Evolutionary conservation across 2,113 vertebrate species (phyloP).

Genomic region (Propithecus coquereli): DNA sequence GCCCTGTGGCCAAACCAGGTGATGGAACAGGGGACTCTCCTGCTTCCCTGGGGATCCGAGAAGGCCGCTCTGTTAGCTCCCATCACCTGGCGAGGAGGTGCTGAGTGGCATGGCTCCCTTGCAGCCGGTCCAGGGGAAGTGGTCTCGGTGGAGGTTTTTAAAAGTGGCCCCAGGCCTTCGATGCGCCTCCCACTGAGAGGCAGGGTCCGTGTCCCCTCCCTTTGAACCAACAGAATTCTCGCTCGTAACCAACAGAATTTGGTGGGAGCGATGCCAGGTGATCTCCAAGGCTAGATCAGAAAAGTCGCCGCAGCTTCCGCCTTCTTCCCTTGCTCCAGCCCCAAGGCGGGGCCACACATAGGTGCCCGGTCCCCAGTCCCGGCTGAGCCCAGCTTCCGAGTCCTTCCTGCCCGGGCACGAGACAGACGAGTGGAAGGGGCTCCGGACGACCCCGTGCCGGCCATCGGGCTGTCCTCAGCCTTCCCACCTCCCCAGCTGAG

Average conservation of each 20-base stretch:
- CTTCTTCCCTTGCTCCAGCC: background rate
- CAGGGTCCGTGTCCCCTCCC: background rate
- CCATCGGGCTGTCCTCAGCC: background rate
- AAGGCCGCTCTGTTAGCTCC: background rate
- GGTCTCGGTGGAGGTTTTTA: too few species aligned
- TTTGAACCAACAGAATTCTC: background rate
- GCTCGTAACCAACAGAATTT: background rate
- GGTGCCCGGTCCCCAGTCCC: background rate
- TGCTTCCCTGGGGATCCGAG: background rate
- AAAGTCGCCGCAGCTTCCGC: fast-evolving
- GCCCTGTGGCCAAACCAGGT: background rate
- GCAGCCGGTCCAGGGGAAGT: background rate
- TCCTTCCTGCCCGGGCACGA: too few species aligned
- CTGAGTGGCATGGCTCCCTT: fast-evolving
- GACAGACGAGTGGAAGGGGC: too few species aligned
- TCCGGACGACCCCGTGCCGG: background rate
- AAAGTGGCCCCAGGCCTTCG: too few species aligned
- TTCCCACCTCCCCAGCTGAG: background rate
- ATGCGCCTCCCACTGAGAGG: background rate
- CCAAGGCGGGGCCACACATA: fast-evolving
- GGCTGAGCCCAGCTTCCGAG: background rate
- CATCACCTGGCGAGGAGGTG: fast-evolving
- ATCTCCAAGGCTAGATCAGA: background rate
- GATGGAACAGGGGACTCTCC: too few species aligned
- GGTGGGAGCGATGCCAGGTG: fast-evolving